These are phyloP conservation scores for Netelia fuscicornis DNA, from an alignment of 2,888 invertebrate genomes.

Conservation along the genomic window DNA sequence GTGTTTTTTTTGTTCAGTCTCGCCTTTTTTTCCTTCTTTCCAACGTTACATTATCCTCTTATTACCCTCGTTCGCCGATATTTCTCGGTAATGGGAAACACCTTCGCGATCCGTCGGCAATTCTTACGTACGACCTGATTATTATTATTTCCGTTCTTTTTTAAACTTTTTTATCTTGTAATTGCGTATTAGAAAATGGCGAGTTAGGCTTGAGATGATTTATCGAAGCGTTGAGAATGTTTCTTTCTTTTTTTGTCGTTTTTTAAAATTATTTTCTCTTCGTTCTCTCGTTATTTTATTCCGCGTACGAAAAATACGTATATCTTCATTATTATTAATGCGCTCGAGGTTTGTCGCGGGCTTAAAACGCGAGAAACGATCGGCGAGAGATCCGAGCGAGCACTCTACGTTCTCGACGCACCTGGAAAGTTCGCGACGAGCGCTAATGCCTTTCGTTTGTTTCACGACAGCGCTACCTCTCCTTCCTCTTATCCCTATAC, in stretches of 20 bases:
- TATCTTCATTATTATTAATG: neutral
- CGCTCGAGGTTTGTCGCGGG: neutral
- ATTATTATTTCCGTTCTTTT: neutral
- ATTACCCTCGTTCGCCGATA: neutral
- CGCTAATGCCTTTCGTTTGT: conserved; percentile 74
- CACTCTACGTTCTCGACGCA: conserved; percentile 26
- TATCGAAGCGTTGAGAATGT: neutral
- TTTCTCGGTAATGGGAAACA: conserved; percentile 23
- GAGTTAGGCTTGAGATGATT: neutral
- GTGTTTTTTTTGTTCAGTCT: neutral
- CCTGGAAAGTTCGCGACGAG: conserved; percentile 51
- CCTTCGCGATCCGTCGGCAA: conserved; percentile 5
- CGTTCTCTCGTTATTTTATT: neutral
- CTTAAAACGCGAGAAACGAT: neutral
- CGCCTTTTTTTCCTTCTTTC: neutral
- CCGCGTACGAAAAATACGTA: neutral
- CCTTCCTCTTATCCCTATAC: neutral
- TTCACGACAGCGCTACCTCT: conserved; percentile 46
- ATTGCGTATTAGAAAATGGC: conserved; percentile 25
- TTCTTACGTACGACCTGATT: conserved; percentile 19
- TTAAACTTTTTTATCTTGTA: neutral
- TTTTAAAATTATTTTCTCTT: neutral
- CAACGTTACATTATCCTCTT: neutral
- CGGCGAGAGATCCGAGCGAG: conserved; percentile 21
- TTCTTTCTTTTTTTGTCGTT: neutral